phyloP scores from a whole-genome alignment of 2,113 vertebrate species.

The Spheniscus mendiculus region DNA sequence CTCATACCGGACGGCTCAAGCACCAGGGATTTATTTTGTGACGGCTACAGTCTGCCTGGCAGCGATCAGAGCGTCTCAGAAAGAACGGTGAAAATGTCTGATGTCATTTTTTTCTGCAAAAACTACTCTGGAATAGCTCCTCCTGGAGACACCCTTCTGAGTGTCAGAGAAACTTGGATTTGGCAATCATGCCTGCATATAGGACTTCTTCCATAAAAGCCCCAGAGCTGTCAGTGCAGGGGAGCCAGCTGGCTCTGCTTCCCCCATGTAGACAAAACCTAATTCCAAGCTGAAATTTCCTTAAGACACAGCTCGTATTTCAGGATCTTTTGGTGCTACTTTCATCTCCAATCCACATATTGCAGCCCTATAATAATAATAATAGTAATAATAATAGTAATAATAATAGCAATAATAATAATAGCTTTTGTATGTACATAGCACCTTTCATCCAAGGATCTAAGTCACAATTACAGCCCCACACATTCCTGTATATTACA shows the following conservation, averaged over 20 bases:
- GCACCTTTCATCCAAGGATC: conserved; percentile 68
- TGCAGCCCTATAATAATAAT: conserved; percentile 57
- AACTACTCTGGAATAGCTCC: background rate
- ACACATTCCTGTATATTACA: conserved; percentile 66
- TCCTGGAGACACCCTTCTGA: background rate
- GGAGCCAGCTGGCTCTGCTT: background rate
- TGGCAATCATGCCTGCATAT: background rate
- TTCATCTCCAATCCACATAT: conserved; percentile 52
- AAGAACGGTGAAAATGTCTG: background rate
- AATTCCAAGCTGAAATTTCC: conserved; percentile 19
- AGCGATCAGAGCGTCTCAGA: background rate
- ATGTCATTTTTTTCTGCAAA: background rate
- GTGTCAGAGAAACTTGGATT: background rate
- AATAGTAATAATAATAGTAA: conserved; percentile 42
- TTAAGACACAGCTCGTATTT: conserved; percentile 35
- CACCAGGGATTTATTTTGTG: background rate
- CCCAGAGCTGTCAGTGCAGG: background rate
- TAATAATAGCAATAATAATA: conserved; percentile 52
- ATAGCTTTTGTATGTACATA: conserved; percentile 53
- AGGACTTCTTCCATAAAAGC: background rate
- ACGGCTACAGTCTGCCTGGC: background rate
- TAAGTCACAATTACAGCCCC: conserved; percentile 64
- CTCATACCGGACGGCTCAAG: accelerated
- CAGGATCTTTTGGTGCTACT: conserved; percentile 41
- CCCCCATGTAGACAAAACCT: background rate